Percentiles rank a stretch among this genome's conserved stretches.
Evolutionary conservation across 2,797 vertebrate genomes (phyloP).

Genomic region (Hyperoplus immaculatus): DNA sequence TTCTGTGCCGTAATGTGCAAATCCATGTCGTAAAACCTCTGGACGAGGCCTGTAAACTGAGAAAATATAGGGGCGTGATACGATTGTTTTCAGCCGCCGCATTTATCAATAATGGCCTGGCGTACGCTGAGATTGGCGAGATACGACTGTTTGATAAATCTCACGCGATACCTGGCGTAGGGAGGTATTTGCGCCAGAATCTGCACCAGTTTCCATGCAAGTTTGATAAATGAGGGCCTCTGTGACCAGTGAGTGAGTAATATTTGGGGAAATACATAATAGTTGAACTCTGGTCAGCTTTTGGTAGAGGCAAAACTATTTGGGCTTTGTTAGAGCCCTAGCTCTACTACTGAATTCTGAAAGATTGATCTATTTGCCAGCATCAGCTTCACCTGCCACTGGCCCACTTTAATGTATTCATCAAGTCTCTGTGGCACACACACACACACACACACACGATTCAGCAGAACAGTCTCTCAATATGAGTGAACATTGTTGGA

Average conservation of each 20-base stretch:
- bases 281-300: conserved; percentile 23
- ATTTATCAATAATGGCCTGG: no score
- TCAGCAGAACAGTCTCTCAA: conserved; percentile 22
- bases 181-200: no score
- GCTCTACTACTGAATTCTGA: conserved; percentile 8
- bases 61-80: no score
- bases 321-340: not conserved
- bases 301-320: conserved; percentile 1
- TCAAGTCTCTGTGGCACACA: conserved; percentile 15
- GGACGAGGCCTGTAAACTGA: no score
- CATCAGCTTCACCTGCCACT: conserved; percentile 27
- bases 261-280: not conserved
- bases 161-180: no score
- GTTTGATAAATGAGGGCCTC: no score
- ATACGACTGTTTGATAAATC: no score
- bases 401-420: conserved; percentile 34
- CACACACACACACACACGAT: conserved; percentile 13
- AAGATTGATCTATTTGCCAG: conserved; percentile 3
- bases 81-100: no score
- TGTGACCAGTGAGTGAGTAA: not conserved
- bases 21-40: no score
- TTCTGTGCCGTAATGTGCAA: no score
- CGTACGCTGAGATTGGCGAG: no score
- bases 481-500: conserved; percentile 20
- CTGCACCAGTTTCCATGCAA: no score